These are phyloP conservation scores for Geophilus truncorum DNA, from an alignment of 2,888 invertebrate species.

Conservation along the genomic window DNA sequence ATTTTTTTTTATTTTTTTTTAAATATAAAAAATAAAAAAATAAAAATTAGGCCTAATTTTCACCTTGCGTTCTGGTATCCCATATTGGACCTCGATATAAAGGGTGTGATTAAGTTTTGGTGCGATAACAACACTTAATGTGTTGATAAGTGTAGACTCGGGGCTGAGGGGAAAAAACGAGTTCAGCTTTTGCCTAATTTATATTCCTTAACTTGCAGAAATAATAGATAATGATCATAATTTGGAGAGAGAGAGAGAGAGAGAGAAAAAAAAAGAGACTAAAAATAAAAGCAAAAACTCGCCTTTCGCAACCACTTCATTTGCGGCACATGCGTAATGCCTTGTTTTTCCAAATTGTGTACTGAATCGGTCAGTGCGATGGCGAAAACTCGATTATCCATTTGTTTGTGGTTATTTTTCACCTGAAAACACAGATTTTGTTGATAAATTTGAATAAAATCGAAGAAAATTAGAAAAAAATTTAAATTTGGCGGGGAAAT, in stretches of 20 bases:
- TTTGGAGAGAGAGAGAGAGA: not conserved
- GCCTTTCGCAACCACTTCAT: conserved; percentile 43
- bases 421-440: no score
- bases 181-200: not conserved
- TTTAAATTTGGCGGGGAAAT: no score
- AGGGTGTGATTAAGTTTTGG: no score
- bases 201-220: not conserved
- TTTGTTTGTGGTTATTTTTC: conserved; percentile 49
- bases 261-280: not conserved
- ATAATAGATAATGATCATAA: not conserved
- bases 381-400: conserved; percentile 63
- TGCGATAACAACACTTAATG: no score
- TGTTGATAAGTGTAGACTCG: no score
- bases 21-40: no score
- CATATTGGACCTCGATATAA: no score
- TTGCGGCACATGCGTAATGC: conserved; percentile 38
- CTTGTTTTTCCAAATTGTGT: conserved; percentile 52
- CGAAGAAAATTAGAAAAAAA: no score
- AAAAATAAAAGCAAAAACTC: no score
- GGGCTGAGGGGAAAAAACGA: not conserved
- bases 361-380: conserved; percentile 73
- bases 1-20: no score
- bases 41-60: no score
- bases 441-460: conserved; percentile 10
- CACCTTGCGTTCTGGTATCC: no score